Conservation (phyloP, 1,140 invertebrate species). For the Drosophila suzukii region DNA sequence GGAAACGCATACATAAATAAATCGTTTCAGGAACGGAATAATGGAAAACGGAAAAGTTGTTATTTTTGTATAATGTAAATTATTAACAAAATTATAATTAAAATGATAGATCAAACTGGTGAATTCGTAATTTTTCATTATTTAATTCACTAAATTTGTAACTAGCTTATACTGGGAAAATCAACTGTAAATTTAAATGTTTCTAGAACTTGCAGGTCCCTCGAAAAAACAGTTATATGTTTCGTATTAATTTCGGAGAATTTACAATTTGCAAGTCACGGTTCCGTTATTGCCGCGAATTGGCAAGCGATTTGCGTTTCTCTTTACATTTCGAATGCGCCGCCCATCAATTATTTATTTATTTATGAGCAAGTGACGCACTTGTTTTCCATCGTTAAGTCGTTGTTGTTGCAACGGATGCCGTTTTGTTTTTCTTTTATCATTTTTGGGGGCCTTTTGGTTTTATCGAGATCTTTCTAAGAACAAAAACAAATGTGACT, state of each 20-base stretch:
- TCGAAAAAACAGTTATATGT: slow-evolving; percentile 1
- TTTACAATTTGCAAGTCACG: slow-evolving; percentile 27
- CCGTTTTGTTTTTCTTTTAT: neutral
- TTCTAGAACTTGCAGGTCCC: neutral
- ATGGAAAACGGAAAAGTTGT: too few species aligned
- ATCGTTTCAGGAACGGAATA: too few species aligned
- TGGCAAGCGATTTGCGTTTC: slow-evolving; percentile 5
- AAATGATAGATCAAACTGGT: too few species aligned
- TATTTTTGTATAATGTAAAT: too few species aligned
- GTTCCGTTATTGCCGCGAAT: slow-evolving; percentile 25
- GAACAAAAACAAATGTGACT: slow-evolving; percentile 1
- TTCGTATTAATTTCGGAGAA: neutral
- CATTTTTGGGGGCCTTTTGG: neutral
- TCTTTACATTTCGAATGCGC: slow-evolving; percentile 17
- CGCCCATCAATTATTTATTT: slow-evolving; percentile 45
- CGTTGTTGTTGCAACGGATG: slow-evolving; percentile 3
- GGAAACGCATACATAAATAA: too few species aligned
- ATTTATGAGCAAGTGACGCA: slow-evolving; percentile 46
- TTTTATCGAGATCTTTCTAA: slow-evolving; percentile 11
- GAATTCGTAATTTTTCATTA: too few species aligned
- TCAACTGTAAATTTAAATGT: too few species aligned
- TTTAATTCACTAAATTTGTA: too few species aligned
- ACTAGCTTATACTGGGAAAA: too few species aligned
- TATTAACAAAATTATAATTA: too few species aligned
- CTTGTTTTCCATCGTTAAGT: slow-evolving; percentile 25